Percentiles rank a stretch among this genome's conserved stretches.
Conservation (phyloP, 2,113 vertebrate genomes). For the Tragelaphus imberbis region DNA sequence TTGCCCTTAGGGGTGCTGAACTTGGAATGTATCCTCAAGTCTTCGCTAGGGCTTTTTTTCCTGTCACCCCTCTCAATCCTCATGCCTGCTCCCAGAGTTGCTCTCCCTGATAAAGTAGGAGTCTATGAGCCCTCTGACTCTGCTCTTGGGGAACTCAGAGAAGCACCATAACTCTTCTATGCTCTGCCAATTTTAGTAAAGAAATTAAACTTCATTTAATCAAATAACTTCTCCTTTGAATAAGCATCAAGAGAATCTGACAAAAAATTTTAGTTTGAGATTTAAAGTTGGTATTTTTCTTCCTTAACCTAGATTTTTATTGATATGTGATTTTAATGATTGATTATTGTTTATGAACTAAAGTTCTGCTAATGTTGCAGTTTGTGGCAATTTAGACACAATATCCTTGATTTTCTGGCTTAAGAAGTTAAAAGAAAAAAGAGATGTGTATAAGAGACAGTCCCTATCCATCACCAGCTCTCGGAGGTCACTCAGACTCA, state of each 20-base stretch:
- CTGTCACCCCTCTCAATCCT: neutral
- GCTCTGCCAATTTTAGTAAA: neutral
- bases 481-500: too few species aligned
- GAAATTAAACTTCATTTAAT: neutral
- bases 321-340: neutral
- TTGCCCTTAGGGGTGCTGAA: neutral
- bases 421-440: neutral
- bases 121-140: neutral
- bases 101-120: neutral
- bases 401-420: neutral
- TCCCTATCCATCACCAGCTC: too few species aligned
- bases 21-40: rapidly evolving
- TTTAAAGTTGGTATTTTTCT: neutral
- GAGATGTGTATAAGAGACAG: too few species aligned
- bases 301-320: neutral
- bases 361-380: neutral
- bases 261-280: neutral
- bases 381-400: neutral
- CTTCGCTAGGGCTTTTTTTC: neutral
- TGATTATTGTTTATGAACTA: neutral
- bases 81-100: neutral
- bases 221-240: neutral
- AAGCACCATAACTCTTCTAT: neutral
- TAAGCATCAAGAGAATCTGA: neutral
- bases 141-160: neutral